Percentiles rank a stretch among this genome's conserved stretches.
Conservation (phyloP, 92 coral and sea anemone species). For the Zoanthus solanderi region DNA sequence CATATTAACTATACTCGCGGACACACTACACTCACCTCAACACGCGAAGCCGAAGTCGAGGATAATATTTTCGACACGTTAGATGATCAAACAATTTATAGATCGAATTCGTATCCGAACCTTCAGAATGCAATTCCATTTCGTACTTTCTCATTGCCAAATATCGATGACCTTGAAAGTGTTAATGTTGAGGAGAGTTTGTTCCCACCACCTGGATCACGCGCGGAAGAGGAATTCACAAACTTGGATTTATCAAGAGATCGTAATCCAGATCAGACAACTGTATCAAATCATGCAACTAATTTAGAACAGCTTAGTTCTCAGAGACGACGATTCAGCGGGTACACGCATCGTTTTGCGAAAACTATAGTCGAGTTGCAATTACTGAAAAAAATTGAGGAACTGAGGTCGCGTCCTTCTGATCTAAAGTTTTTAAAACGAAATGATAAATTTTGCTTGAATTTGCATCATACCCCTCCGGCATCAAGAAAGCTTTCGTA, state of each 20-base stretch:
- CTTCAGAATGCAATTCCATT: conserved; percentile 74
- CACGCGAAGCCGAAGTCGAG: conserved; percentile 70
- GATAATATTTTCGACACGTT: conserved; percentile 57
- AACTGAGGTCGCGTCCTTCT: conserved; percentile 76
- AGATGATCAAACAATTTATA: conserved; percentile 63
- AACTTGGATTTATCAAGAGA: conserved; percentile 41
- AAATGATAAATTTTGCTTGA: conserved; percentile 49
- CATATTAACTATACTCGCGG: conserved; percentile 49
- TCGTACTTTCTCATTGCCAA: conserved; percentile 87
- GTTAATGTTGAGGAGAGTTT: conserved; percentile 83
- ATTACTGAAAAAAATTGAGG: conserved; percentile 66
- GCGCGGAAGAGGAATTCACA: conserved; percentile 43
- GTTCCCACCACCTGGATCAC: conserved; percentile 32
- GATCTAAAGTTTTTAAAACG: conserved; percentile 81
- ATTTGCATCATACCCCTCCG: conserved; percentile 40
- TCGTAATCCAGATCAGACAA: conserved; percentile 37
- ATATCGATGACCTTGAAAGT: conserved; percentile 75
- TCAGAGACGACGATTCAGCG: conserved; percentile 18
- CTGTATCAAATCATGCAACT: conserved; percentile 37
- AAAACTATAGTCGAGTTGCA: conserved; percentile 52
- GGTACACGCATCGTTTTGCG: conserved; percentile 21
- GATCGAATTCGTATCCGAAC: conserved; percentile 90
- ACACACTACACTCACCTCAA: conserved; percentile 62
- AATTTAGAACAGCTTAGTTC: conserved; percentile 26
- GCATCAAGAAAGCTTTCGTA: conserved; percentile 47